Percentiles rank a stretch among this genome's conserved stretches.
Evolutionary conservation across 2,113 vertebrate species (phyloP).

Genomic region (Emydocephalus ijimae): DNA sequence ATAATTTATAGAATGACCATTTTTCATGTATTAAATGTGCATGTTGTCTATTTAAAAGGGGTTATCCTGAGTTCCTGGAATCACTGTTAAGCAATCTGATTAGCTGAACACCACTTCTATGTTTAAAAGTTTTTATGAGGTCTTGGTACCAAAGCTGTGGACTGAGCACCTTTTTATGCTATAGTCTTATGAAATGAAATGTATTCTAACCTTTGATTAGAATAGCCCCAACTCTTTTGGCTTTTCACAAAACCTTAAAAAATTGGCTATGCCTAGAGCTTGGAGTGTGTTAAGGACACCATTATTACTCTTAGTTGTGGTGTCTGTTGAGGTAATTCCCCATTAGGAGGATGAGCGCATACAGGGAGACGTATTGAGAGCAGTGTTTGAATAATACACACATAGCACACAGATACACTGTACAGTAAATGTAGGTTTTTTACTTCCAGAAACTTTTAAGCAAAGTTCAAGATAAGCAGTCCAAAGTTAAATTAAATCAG

Average conservation of each 20-base stretch:
- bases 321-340: no score
- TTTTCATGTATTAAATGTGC: neutral
- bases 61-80: neutral
- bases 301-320: neutral
- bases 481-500: no score
- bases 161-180: neutral
- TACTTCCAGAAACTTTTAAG: no score
- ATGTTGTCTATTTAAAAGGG: neutral
- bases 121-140: slow-evolving; percentile 1
- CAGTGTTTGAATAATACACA: no score
- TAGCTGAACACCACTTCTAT: neutral
- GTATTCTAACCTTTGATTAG: neutral
- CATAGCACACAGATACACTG: no score
- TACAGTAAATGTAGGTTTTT: no score
- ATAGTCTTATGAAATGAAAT: neutral
- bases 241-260: neutral
- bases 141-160: slow-evolving; percentile 4
- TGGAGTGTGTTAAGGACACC: neutral
- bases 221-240: neutral
- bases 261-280: neutral
- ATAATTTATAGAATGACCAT: neutral
- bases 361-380: no score
- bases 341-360: no score
- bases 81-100: neutral
- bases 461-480: no score